phyloP scores from a whole-genome alignment of 2,113 vertebrate species.

The Albula glossodonta region DNA sequence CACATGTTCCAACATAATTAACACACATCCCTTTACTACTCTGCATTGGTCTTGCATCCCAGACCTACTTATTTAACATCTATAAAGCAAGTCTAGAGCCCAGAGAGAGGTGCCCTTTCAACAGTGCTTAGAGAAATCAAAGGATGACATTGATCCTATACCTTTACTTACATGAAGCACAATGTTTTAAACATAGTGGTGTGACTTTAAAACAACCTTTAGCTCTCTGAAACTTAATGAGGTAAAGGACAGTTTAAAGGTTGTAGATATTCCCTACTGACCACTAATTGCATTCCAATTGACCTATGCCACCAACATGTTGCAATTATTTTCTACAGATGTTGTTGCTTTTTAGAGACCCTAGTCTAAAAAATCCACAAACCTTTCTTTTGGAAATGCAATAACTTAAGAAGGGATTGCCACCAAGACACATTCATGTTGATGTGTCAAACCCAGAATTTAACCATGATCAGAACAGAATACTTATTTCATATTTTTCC shows the following conservation, averaged over 20 bases:
- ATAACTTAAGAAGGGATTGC: neutral
- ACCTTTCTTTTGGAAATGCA: neutral
- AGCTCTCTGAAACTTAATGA: neutral
- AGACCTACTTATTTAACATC: neutral
- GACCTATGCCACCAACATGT: neutral
- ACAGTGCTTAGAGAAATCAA: slow-evolving; percentile 18
- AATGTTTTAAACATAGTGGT: neutral
- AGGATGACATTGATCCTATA: neutral
- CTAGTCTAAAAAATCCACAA: neutral
- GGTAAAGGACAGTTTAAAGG: neutral
- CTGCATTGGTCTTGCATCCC: neutral
- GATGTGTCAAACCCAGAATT: neutral
- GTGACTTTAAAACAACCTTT: neutral
- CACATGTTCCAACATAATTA: neutral
- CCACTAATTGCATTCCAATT: neutral
- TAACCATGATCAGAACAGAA: neutral
- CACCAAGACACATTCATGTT: neutral
- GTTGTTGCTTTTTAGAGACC: neutral
- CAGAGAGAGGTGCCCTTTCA: slow-evolving; percentile 1
- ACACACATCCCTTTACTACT: neutral
- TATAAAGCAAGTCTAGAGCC: neutral
- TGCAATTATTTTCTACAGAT: neutral
- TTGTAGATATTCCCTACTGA: neutral
- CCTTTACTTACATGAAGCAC: slow-evolving; percentile 1
- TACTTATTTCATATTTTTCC: neutral